phyloP scores from a whole-genome alignment of 1,140 invertebrate species.

The Solen grandis region DNA sequence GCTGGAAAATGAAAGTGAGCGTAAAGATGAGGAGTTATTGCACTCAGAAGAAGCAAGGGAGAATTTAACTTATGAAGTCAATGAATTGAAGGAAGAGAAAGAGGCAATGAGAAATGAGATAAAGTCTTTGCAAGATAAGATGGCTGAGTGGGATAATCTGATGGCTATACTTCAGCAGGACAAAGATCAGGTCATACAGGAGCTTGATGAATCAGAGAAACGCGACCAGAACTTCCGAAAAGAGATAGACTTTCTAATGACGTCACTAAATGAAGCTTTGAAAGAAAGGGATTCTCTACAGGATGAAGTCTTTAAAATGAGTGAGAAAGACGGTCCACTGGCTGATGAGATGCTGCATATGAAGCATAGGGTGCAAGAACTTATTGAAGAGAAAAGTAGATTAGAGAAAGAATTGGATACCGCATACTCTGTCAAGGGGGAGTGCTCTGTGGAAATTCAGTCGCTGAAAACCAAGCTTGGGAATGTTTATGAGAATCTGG shows the following conservation, averaged over 20 bases:
- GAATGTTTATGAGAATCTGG: conserved; percentile 62
- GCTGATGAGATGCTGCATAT: conserved; percentile 67
- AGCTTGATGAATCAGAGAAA: conserved; percentile 72
- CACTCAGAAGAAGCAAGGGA: conserved; percentile 47
- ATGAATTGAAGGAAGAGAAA: conserved; percentile 68
- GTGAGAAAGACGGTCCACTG: conserved; percentile 60
- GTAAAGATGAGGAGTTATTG: conserved; percentile 48
- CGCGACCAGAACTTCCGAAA: conserved; percentile 67
- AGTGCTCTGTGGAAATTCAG: conserved; percentile 63
- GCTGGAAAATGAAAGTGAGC: conserved; percentile 55
- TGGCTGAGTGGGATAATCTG: conserved; percentile 84
- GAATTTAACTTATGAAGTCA: conserved; percentile 59
- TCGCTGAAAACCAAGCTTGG: conserved; percentile 59
- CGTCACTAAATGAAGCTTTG: conserved; percentile 70
- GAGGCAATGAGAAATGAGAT: conserved; percentile 60
- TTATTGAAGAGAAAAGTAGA: conserved; percentile 66
- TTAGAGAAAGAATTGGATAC: conserved; percentile 64
- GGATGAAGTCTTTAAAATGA: conserved; percentile 71
- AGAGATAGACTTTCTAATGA: conserved; percentile 73
- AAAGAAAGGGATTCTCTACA: conserved; percentile 72
- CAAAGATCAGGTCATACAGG: conserved; percentile 69
- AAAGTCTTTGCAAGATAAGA: conserved; percentile 81
- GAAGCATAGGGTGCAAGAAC: conserved; percentile 68
- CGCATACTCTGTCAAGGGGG: conserved; percentile 61
- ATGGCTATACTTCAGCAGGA: conserved; percentile 77